Percentiles rank a stretch among this genome's conserved stretches.
Evolutionary conservation across 2,888 invertebrate genomes (phyloP).

Genomic region (Drosophila neonasuta): DNA sequence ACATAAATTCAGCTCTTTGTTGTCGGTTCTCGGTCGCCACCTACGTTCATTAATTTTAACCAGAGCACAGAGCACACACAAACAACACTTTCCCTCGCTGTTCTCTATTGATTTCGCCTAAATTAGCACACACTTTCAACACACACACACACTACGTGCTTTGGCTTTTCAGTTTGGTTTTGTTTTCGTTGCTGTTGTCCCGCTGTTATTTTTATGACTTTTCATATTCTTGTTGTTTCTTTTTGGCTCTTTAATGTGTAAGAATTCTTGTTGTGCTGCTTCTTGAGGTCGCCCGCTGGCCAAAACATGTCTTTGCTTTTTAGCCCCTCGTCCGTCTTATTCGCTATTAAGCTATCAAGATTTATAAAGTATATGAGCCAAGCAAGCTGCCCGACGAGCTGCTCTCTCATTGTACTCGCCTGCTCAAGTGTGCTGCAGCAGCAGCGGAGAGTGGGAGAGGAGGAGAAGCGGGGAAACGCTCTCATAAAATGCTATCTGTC

Average conservation of each 20-base stretch:
- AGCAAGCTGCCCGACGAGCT: conserved; percentile 55
- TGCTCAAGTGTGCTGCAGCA: conserved; percentile 47
- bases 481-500: conserved; percentile 70
- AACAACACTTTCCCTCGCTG: conserved; percentile 21
- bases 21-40: conserved; percentile 40
- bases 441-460: not conserved
- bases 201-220: conserved; percentile 73
- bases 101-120: conserved; percentile 77
- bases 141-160: conserved; percentile 9
- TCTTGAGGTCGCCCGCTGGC: conserved; percentile 60
- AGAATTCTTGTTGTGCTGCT: conserved; percentile 43
- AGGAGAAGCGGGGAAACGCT: conserved; percentile 17
- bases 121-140: conserved; percentile 63
- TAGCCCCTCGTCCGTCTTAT: conserved; percentile 28
- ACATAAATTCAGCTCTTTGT: conserved; percentile 56
- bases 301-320: conserved; percentile 75
- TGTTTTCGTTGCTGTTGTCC: conserved; percentile 43
- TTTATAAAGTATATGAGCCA: conserved; percentile 79
- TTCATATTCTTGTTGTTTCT: conserved; percentile 66
- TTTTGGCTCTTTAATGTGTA: conserved; percentile 56
- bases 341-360: conserved; percentile 78
- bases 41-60: conserved; percentile 59
- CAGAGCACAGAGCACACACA: conserved; percentile 9
- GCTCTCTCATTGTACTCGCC: conserved; percentile 53
- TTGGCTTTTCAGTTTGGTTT: conserved; percentile 7